Percentiles rank a stretch among this genome's conserved stretches.
Conservation (phyloP, 2,113 vertebrate genomes). For the Monopterus albus region DNA sequence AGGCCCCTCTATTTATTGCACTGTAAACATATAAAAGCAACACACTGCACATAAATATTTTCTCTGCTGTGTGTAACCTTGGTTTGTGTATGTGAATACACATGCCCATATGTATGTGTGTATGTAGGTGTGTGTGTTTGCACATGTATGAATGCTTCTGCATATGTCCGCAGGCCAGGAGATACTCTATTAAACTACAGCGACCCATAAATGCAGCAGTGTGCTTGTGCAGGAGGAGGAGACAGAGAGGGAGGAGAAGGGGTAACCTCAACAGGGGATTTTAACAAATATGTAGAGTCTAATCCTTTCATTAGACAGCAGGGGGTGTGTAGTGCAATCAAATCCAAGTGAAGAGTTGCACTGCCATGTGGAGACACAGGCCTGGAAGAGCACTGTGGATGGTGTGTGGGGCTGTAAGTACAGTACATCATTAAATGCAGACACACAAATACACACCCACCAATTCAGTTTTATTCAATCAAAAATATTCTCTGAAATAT, state of each 20-base stretch:
- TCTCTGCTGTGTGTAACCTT: slow-evolving; percentile 4
- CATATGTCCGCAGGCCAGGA: slow-evolving; percentile 67
- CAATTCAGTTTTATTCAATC: background rate
- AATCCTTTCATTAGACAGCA: slow-evolving; percentile 70
- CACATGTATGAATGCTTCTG: slow-evolving; percentile 49
- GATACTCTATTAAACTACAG: slow-evolving; percentile 62
- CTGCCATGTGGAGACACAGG: slow-evolving; percentile 51
- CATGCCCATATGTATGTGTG: slow-evolving; percentile 33
- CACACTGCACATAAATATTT: slow-evolving; percentile 2
- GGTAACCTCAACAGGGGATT: slow-evolving; percentile 54
- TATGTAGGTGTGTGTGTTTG: slow-evolving; percentile 54
- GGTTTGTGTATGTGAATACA: background rate
- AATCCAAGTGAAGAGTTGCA: slow-evolving; percentile 37
- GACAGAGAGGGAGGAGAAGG: slow-evolving; percentile 46
- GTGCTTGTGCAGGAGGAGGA: slow-evolving; percentile 35
- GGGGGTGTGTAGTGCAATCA: slow-evolving; percentile 66
- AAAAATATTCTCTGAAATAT: background rate
- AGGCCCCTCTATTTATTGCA: slow-evolving; percentile 20
- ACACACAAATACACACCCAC: slow-evolving; percentile 6
- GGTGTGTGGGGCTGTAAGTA: slow-evolving; percentile 54
- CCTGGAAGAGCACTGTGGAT: slow-evolving; percentile 39
- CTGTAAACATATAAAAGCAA: slow-evolving; percentile 30
- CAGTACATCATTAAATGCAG: no score
- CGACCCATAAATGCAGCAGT: slow-evolving; percentile 68
- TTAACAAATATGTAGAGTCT: slow-evolving; percentile 66